Evolutionary conservation across 2,113 vertebrate species (phyloP), one percentile per base, ranked within the genome.

Genomic region (Caloenas nicobarica): DNA sequence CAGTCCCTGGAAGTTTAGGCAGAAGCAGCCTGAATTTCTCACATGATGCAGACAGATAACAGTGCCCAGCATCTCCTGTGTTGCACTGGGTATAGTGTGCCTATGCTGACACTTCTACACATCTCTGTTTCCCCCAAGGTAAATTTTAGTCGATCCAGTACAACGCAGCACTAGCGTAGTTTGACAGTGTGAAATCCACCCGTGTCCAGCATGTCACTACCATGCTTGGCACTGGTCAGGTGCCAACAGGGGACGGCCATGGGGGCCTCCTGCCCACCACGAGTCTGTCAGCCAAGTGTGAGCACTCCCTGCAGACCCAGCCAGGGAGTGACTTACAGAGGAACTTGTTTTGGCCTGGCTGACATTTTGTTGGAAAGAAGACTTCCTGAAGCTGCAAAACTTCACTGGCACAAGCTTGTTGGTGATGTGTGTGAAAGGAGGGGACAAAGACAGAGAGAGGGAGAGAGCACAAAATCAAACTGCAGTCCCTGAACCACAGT

Each of bases 241-340:
- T 28, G 8, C 33, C 28, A 34, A 13, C 6, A 19, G 31, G 42
- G 54, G 40, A 33, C 26, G 22, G 36, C 18, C 54, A 16, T 16
- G 26, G 14, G 46, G 12, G 21, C 5, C 1, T 68, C 54, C 71
- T 56, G 5, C 4, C 1, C 16, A 26, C 28, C 28, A 57, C 0
- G 29, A 51, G 7, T 57, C 62, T n/a, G 11, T 18, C 36, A 64
- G 58, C n/a, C 54, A 77, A 16, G 16, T 2, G 28, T 18, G 56
- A 91, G 28, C 28, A 9, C 17, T 83, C 19, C 36, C 28, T 26
- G 5, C 42, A 58, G 54, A 69, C 11, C n/a, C 61, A 58, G 25
- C 0, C 0, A 73, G 24, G 40, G 80, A 66, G 7, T 11, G 26
- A 50, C 64, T 33, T 31, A 36, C 42, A 16, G 4, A 82, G 34